These are phyloP conservation scores for Psilanteris sp. DNA, from an alignment of 1,140 invertebrate species.

Conservation along the genomic window DNA sequence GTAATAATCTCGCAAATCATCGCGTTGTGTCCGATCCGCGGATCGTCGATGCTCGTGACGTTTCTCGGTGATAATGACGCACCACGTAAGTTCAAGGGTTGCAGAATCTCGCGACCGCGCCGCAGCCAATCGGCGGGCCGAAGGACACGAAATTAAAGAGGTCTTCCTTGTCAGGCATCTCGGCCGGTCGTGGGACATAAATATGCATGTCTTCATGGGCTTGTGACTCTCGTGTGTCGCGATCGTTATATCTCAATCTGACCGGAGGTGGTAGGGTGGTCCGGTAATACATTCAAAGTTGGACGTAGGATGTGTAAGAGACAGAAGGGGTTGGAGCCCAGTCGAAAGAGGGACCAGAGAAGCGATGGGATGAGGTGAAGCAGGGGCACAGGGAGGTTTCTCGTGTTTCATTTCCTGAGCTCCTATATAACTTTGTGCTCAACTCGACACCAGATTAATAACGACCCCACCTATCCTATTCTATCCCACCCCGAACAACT, in stretches of 20 bases:
- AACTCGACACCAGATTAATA: slow-evolving; percentile 81
- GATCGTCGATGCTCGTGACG: too few species aligned
- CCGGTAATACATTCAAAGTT: slow-evolving; percentile 79
- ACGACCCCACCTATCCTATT: slow-evolving; percentile 78
- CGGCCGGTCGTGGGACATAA: slow-evolving; percentile 66
- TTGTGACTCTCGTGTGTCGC: slow-evolving; percentile 74
- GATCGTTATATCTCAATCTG: slow-evolving; percentile 70
- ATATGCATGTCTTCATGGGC: slow-evolving; percentile 76
- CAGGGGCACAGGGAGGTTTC: slow-evolving; percentile 73
- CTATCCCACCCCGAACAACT: slow-evolving; percentile 73
- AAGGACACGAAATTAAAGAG: slow-evolving; percentile 35
- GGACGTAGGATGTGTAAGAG: slow-evolving; percentile 71
- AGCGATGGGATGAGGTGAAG: slow-evolving; percentile 57
- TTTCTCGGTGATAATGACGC: too few species aligned
- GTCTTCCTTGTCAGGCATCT: slow-evolving; percentile 42
- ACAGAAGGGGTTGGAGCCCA: slow-evolving; percentile 68
- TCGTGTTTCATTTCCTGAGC: slow-evolving; percentile 81
- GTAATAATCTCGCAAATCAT: slow-evolving; percentile 39
- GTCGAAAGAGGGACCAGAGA: slow-evolving; percentile 64
- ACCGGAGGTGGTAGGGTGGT: slow-evolving; percentile 74
- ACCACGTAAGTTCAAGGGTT: too few species aligned
- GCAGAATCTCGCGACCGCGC: too few species aligned
- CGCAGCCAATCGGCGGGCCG: too few species aligned
- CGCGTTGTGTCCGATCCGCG: too few species aligned
- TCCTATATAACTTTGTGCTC: slow-evolving; percentile 81